Percentiles rank a stretch among this genome's conserved stretches.
phyloP scores from a whole-genome alignment of 2,888 invertebrate genomes.

The Sarcophaga variegata region DNA sequence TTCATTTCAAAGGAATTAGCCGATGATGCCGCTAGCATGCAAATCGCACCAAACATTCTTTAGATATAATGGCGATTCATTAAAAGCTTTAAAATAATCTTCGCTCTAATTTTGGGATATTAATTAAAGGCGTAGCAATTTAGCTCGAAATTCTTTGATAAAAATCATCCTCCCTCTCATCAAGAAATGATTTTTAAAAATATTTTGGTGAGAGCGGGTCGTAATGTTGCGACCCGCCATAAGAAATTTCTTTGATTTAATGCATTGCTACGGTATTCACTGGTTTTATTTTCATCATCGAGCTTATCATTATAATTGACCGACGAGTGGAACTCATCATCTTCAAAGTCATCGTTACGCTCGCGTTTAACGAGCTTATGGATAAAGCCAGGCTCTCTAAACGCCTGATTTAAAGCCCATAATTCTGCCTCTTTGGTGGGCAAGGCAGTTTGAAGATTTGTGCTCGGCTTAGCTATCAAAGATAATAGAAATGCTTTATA shows the following conservation, averaged over 20 bases:
- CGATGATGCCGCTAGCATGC: too few species aligned
- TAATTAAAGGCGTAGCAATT: too few species aligned
- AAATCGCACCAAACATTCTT: too few species aligned
- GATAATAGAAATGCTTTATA: constrained; percentile 67
- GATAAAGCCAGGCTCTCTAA: constrained; percentile 93
- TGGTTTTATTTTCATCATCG: constrained; percentile 74
- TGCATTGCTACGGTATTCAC: constrained; percentile 64
- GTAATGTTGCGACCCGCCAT: too few species aligned
- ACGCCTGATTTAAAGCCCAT: constrained; percentile 84
- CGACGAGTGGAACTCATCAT: constrained; percentile 84
- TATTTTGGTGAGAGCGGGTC: constrained; percentile 60
- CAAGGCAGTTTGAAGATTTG: constrained; percentile 88
- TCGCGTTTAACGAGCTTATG: constrained; percentile 91
- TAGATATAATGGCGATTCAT: too few species aligned
- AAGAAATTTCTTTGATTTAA: constrained; percentile 51
- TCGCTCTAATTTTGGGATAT: too few species aligned
- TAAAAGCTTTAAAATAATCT: too few species aligned
- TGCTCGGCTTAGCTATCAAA: constrained; percentile 88
- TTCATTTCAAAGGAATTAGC: too few species aligned
- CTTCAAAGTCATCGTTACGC: constrained; percentile 82
- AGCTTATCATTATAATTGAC: constrained; percentile 78
- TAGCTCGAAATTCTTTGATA: too few species aligned
- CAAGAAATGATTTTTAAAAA: constrained; percentile 83
- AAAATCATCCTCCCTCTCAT: constrained; percentile 85
- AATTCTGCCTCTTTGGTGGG: constrained; percentile 84